Evolutionary conservation across 2,797 vertebrate genomes (phyloP).

Genomic region (Heterohyrax brucei): DNA sequence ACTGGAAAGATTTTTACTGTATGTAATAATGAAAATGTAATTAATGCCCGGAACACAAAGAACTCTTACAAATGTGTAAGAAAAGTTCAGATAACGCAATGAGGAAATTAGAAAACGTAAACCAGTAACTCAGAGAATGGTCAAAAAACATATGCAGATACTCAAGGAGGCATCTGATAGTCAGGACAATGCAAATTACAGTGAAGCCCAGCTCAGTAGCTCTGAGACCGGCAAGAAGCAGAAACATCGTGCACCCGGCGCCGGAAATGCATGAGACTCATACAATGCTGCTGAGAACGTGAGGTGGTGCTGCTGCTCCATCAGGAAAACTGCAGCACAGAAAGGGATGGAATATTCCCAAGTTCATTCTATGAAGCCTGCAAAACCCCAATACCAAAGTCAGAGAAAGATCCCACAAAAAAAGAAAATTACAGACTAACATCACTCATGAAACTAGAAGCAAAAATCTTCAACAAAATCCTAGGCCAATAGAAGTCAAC

Average conservation of each 20-base stretch:
- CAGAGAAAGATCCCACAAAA: no score
- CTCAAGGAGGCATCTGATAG: background rate
- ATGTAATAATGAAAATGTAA: background rate
- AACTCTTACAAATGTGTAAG: constrained; percentile 29
- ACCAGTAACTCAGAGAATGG: constrained; percentile 6
- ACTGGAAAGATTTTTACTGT: background rate
- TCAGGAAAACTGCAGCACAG: background rate
- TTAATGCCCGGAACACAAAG: constrained; percentile 23
- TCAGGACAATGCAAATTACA: constrained; percentile 42
- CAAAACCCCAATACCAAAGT: no score
- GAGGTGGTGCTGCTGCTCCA: background rate
- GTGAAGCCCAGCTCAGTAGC: constrained; percentile 2
- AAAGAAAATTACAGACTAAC: no score
- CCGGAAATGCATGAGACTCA: background rate
- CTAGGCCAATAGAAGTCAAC: no score
- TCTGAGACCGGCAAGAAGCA: background rate
- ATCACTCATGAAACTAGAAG: no score
- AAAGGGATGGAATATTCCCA: no score
- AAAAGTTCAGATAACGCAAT: constrained; percentile 47
- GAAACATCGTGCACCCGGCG: background rate
- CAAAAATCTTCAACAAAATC: no score
- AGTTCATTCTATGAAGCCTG: no score
- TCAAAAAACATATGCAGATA: constrained; percentile 22
- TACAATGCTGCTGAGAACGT: background rate
- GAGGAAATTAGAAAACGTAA: constrained; percentile 50